A percentile compares a stretch with the other conserved stretches of the same genome.
These are phyloP conservation scores for Cheilosia scutellata DNA, from an alignment of 2,888 invertebrate species.

Conservation along the genomic window DNA sequence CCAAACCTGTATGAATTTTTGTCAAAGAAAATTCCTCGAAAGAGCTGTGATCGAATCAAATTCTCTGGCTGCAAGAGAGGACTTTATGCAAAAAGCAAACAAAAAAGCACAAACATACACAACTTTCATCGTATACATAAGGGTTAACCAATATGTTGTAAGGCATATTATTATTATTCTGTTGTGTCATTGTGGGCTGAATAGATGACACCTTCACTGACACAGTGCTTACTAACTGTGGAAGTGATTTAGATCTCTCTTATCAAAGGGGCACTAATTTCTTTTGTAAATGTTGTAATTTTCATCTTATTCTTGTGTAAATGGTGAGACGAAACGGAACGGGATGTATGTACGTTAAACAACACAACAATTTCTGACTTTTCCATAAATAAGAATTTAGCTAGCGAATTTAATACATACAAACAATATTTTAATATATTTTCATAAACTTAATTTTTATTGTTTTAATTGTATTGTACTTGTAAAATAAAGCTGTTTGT, in stretches of 20 bases:
- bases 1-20: constrained; percentile 45
- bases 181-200: constrained; percentile 16
- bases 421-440: constrained; percentile 28
- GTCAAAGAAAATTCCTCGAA: constrained; percentile 55
- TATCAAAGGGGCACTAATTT: constrained; percentile 9
- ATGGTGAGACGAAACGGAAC: not conserved
- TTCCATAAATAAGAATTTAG: constrained; percentile 32
- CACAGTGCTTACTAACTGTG: not conserved
- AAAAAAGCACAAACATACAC: constrained; percentile 51
- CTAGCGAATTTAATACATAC: constrained; percentile 57
- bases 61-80: constrained; percentile 25
- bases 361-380: constrained; percentile 17
- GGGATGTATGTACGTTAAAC: constrained; percentile 2
- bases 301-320: constrained; percentile 46
- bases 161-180: not conserved
- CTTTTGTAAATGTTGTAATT: constrained; percentile 55
- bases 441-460: constrained; percentile 38
- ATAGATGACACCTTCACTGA: not conserved
- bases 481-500: constrained; percentile 68
- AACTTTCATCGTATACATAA: not conserved
- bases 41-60: constrained; percentile 65
- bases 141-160: not conserved
- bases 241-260: constrained; percentile 20
- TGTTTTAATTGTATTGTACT: constrained; percentile 35
- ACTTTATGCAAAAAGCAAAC: constrained; percentile 8